Evolutionary conservation across 2,888 invertebrate species (phyloP).

Genomic region (Nemotelus nigrinus): DNA sequence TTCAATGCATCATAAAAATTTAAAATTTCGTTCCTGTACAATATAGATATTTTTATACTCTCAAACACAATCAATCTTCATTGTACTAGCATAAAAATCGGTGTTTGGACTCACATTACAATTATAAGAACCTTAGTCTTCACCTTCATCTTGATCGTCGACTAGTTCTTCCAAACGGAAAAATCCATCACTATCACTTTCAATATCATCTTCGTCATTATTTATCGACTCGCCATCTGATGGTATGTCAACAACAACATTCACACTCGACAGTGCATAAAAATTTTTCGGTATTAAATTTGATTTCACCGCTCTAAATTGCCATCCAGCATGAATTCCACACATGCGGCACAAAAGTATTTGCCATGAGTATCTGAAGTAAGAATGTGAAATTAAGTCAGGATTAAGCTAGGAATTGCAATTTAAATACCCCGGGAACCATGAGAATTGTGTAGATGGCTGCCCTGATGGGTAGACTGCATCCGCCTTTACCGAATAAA

Average conservation of each 20-base stretch:
- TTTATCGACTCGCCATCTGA: conserved; percentile 36
- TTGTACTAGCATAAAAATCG: too few species aligned
- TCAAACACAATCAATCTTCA: too few species aligned
- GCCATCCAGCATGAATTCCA: conserved; percentile 80
- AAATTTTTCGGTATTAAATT: conserved; percentile 74
- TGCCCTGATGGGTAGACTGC: conserved; percentile 66
- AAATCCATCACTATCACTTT: conserved; percentile 18
- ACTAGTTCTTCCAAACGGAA: neutral
- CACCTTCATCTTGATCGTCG: neutral
- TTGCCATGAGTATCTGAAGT: conserved; percentile 80
- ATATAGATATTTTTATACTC: too few species aligned
- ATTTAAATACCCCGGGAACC: conserved; percentile 77
- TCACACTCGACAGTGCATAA: conserved; percentile 75
- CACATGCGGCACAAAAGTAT: conserved; percentile 77
- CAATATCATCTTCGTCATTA: conserved; percentile 19
- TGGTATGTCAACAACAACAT: conserved; percentile 62
- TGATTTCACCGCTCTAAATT: conserved; percentile 73
- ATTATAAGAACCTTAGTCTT: conserved; percentile 25
- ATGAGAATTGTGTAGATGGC: conserved; percentile 78
- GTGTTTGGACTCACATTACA: too few species aligned
- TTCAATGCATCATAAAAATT: too few species aligned
- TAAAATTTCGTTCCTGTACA: too few species aligned
- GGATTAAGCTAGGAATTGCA: neutral
- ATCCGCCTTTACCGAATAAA: conserved; percentile 67
- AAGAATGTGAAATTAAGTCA: neutral